Evolutionary conservation across 2,888 invertebrate genomes (phyloP).

Genomic region (Drosophila gaucha): DNA sequence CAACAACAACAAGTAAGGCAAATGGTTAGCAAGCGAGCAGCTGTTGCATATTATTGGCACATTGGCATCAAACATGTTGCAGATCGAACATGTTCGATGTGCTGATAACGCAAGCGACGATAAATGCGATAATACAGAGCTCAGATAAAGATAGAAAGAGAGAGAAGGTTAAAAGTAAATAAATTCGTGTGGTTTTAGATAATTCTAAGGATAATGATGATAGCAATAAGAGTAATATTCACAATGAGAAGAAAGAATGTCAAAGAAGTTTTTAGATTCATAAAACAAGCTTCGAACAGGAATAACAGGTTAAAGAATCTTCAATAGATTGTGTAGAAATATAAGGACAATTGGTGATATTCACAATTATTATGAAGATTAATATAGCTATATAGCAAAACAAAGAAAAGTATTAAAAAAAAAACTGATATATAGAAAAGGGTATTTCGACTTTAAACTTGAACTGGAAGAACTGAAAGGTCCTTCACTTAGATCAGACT

Average conservation of each 20-base stretch:
- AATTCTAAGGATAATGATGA: neutral
- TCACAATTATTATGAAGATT: neutral
- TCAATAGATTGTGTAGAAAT: neutral
- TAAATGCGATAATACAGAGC: neutral
- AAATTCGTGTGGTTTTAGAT: neutral
- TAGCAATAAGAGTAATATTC: neutral
- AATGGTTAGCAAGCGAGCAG: slow-evolving; percentile 35
- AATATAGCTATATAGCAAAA: too few species aligned
- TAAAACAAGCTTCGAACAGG: too few species aligned
- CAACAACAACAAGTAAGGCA: slow-evolving; percentile 27
- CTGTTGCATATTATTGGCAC: slow-evolving; percentile 73
- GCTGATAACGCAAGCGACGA: slow-evolving; percentile 55
- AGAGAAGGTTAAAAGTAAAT: neutral
- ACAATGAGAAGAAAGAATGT: too few species aligned
- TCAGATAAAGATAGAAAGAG: neutral
- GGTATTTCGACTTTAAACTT: neutral
- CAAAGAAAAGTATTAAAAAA: neutral
- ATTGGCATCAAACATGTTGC: slow-evolving; percentile 59
- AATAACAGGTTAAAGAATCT: neutral
- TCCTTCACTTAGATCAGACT: neutral
- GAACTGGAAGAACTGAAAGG: neutral
- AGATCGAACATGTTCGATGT: slow-evolving; percentile 61
- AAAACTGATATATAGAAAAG: neutral
- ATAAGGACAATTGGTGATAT: neutral
- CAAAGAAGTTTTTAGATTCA: too few species aligned